Evolutionary conservation across 2,797 vertebrate genomes (phyloP).

Genomic region (Anabacerthia variegaticeps): DNA sequence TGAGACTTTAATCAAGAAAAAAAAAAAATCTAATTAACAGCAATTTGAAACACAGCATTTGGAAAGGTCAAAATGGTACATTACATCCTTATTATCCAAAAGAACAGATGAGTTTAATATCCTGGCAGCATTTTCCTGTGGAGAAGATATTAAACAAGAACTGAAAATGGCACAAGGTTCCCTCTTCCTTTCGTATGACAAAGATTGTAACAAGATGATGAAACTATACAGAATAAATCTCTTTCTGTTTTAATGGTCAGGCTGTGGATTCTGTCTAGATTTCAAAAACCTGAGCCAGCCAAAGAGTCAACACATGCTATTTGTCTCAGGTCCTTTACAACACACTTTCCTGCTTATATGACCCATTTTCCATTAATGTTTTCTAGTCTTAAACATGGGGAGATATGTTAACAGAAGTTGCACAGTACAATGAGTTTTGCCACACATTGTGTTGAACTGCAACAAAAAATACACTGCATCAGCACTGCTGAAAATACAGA

Average conservation of each 20-base stretch:
- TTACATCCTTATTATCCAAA: constrained; percentile 61
- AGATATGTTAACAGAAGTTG: neutral
- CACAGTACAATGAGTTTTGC: neutral
- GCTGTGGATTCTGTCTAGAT: neutral
- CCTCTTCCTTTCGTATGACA: neutral
- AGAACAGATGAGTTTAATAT: constrained; percentile 59
- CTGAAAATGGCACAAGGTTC: constrained; percentile 41
- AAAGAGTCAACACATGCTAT: neutral
- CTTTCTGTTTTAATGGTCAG: neutral
- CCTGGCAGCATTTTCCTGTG: constrained; percentile 22
- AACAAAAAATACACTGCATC: neutral
- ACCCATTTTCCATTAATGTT: neutral
- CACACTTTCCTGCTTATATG: neutral
- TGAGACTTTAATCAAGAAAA: constrained; percentile 41
- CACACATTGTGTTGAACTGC: neutral
- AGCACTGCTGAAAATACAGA: neutral
- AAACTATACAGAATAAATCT: constrained; percentile 44
- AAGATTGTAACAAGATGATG: constrained; percentile 10
- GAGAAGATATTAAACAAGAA: constrained; percentile 51
- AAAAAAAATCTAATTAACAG: constrained; percentile 11
- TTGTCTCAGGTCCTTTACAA: neutral
- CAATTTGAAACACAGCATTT: constrained; percentile 47
- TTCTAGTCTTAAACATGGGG: neutral
- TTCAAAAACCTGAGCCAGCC: neutral
- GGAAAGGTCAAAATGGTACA: constrained; percentile 66